These are phyloP conservation scores for Mirounga angustirostris DNA, from an alignment of 2,113 vertebrate species.

Conservation along the genomic window DNA sequence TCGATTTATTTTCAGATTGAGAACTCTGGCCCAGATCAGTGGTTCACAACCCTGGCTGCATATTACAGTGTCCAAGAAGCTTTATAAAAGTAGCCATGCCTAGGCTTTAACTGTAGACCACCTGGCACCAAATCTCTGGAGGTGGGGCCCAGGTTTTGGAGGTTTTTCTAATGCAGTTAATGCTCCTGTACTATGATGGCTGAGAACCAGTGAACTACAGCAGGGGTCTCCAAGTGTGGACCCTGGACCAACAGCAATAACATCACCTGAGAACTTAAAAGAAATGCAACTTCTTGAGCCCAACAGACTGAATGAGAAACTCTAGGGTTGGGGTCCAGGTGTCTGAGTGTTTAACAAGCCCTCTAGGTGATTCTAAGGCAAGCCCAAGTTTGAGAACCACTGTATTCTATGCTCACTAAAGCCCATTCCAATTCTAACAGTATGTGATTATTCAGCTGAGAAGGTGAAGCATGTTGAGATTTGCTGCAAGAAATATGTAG, in stretches of 20 bases:
- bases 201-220: not conserved
- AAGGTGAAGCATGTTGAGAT: not conserved
- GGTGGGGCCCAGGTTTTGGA: not conserved
- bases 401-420: not conserved
- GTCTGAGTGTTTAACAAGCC: not conserved
- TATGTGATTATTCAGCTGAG: not conserved
- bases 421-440: slow-evolving; percentile 30
- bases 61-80: not conserved
- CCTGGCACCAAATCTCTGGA: not conserved
- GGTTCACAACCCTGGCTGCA: not conserved
- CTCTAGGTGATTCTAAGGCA: not conserved
- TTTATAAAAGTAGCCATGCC: not conserved
- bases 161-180: not conserved
- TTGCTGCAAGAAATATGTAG: not conserved
- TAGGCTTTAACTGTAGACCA: not conserved
- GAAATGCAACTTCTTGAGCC: slow-evolving; percentile 21
- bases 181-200: not conserved
- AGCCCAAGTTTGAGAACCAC: not conserved
- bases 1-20: not conserved
- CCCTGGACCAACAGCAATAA: not conserved
- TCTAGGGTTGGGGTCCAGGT: not conserved
- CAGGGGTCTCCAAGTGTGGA: not conserved
- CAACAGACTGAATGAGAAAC: not conserved
- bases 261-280: not conserved
- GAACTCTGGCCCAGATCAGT: not conserved